Evolutionary conservation across 2,888 invertebrate genomes (phyloP).

Genomic region (Rhodophaea formosa): DNA sequence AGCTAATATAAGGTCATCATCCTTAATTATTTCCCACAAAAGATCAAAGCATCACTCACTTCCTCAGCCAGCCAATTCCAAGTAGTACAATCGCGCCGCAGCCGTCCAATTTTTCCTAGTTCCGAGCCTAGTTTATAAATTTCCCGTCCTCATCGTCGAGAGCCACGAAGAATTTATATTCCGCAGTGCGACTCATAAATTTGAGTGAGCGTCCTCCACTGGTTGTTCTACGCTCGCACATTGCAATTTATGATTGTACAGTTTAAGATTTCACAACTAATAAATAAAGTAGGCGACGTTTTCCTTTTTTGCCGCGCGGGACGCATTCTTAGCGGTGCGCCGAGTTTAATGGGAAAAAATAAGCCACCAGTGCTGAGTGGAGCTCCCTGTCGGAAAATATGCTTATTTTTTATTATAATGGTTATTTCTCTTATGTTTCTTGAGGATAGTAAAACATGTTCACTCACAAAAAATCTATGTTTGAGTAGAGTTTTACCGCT

Average conservation of each 20-base stretch:
- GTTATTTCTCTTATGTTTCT: background rate
- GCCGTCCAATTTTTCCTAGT: constrained; percentile 24
- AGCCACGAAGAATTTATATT: constrained; percentile 73
- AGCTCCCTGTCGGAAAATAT: background rate
- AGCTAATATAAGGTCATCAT: too few relatives aligned
- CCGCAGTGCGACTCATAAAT: constrained; percentile 80
- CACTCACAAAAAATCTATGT: too few relatives aligned
- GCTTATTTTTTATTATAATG: background rate
- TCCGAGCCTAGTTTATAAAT: constrained; percentile 51
- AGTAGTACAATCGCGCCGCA: background rate
- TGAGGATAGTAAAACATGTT: background rate
- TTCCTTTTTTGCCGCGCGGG: constrained; percentile 31
- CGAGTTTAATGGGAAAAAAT: constrained; percentile 34
- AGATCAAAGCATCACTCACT: too few relatives aligned
- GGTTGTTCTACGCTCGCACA: constrained; percentile 63
- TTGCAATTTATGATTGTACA: constrained; percentile 64
- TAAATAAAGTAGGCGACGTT: constrained; percentile 40
- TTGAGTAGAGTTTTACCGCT: too few relatives aligned
- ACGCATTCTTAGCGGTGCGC: constrained; percentile 23
- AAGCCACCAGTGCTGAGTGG: constrained; percentile 30
- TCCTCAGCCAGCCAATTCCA: too few relatives aligned
- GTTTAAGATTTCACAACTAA: constrained; percentile 64
- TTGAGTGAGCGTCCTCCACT: constrained; percentile 66
- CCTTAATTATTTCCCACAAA: too few relatives aligned
- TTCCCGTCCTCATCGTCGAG: constrained; percentile 58